Evolutionary conservation across 2,888 invertebrate genomes (phyloP).

Genomic region (Bimastos eiseni): DNA sequence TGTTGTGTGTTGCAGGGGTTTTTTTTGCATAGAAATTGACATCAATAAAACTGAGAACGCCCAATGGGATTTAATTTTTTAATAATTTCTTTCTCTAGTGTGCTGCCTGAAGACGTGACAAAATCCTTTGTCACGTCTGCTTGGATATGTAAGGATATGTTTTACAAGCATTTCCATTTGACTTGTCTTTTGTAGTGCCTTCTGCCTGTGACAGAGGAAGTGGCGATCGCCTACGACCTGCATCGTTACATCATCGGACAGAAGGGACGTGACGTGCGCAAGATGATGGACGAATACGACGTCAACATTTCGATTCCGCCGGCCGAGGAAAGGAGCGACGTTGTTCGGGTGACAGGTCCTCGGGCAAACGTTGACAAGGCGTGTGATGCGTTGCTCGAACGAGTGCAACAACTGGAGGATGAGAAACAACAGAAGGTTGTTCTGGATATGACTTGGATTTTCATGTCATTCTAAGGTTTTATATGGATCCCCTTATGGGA

Average conservation of each 20-base stretch:
- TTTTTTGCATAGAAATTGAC: no score
- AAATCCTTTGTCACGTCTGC: no score
- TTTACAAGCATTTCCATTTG: no score
- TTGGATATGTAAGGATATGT: no score
- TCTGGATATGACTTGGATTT: constrained; percentile 45
- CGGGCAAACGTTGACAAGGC: constrained; percentile 82
- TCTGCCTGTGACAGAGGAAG: constrained; percentile 65
- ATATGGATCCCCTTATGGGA: no score
- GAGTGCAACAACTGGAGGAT: constrained; percentile 79
- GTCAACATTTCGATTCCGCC: constrained; percentile 79
- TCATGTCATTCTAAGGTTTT: not conserved
- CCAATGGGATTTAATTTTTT: no score
- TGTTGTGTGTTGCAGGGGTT: no score
- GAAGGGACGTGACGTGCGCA: constrained; percentile 78
- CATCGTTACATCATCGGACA: constrained; percentile 92
- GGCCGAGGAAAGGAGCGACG: constrained; percentile 78
- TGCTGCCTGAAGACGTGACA: no score
- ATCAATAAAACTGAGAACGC: no score
- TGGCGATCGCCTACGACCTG: constrained; percentile 86
- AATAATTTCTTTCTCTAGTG: no score
- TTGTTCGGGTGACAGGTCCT: constrained; percentile 82
- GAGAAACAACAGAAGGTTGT: constrained; percentile 80
- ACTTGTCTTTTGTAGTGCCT: constrained; percentile 54
- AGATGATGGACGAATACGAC: constrained; percentile 84
- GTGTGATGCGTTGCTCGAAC: constrained; percentile 77